Conservation (phyloP, 2,113 vertebrate genomes). For the Etheostoma cragini region DNA sequence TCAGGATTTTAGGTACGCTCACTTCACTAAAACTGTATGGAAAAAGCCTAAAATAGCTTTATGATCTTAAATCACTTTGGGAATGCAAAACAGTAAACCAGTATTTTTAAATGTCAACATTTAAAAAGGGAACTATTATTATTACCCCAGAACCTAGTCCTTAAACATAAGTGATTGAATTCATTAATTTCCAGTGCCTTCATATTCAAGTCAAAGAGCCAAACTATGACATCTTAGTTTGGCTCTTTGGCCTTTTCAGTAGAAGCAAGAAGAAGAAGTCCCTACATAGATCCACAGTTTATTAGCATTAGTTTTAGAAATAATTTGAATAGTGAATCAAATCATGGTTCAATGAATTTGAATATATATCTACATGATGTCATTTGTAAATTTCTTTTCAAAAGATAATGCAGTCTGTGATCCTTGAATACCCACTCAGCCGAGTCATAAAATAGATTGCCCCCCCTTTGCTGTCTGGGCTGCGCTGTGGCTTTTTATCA, state of each 20-base stretch:
- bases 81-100: neutral
- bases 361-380: slow-evolving; percentile 18
- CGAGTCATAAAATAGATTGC: slow-evolving; percentile 60
- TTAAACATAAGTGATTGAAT: neutral
- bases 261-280: neutral
- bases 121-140: neutral
- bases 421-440: slow-evolving; percentile 51
- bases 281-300: neutral
- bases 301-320: slow-evolving; percentile 10
- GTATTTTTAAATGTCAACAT: neutral
- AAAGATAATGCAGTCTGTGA: slow-evolving; percentile 36
- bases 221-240: neutral
- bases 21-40: neutral
- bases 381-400: slow-evolving; percentile 46
- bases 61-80: slow-evolving; percentile 4
- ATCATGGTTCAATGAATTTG: slow-evolving; percentile 11
- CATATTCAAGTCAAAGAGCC: neutral
- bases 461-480: slow-evolving; percentile 35
- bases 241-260: neutral
- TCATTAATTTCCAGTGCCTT: neutral
- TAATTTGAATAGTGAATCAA: slow-evolving; percentile 25
- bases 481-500: slow-evolving; percentile 64
- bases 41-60: neutral
- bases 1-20: slow-evolving; percentile 91
- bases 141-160: neutral